Base-by-base conservation (phyloP, 2,888 invertebrate species). In the Melanophora roralis region DNA sequence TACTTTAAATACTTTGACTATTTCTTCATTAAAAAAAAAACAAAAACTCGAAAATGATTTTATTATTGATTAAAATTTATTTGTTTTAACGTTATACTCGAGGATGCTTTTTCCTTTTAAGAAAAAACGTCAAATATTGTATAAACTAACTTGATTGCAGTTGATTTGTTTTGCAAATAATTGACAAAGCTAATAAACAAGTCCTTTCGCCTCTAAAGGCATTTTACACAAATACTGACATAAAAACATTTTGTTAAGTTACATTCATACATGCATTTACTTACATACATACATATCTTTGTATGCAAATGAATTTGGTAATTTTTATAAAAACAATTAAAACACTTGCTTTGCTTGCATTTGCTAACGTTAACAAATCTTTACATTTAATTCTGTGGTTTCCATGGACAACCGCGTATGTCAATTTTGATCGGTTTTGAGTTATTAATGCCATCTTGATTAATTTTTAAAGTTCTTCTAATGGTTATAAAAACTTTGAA, bases 111-210 rank as follows among this genome's bases (percentile, higher is more conserved):
- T 69, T 76, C 53, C 36, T n/a, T n/a, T n/a, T n/a, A n/a, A 23
- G 8, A 49, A 40, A 51, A 49, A 69, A 36, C 38, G 16, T 49
- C 32, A 59, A 45, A 47, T 27, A 23, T 51, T n/a, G n/a, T n/a
- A n/a, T n/a, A n/a, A n/a, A n/a, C 9, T 36, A n/a, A 16, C 32
- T 67, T 65, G 71, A 77, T 27, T 38, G 53, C 47, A n/a, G 21
- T 21, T 8, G 21, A 49, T 57, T 34, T 27, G n/a, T 55, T 36
- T 65, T 6, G 40, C 14, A 9, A 32, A 59, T 38, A 73, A 73
- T 76, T 81, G 81, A 62, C 81, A 79, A 81, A 81, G 81, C 81
- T 81, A 81, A 81, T 81, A 64, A 79, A 60, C 64, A 49, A 23
- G 3, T 5, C 27, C 27, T 27, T 7, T 19, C 67, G 59, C 11